A percentile compares a stretch with the other conserved stretches of the same genome.
Evolutionary conservation across 2,888 invertebrate genomes (phyloP).

Genomic region (Drosophila infuscata): DNA sequence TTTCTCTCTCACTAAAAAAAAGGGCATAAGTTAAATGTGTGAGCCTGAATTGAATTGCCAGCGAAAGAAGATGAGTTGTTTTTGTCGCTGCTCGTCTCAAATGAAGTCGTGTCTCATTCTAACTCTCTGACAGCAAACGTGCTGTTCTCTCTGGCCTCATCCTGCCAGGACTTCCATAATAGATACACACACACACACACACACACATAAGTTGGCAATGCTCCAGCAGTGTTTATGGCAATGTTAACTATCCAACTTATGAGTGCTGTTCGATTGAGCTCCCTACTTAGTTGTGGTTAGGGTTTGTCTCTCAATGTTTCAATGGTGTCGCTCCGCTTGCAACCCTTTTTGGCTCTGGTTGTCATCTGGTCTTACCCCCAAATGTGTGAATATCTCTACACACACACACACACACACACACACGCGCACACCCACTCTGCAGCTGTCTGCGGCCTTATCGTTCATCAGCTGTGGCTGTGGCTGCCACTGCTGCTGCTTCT

Average conservation of each 20-base stretch:
- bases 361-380: constrained; percentile 56
- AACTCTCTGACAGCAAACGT: neutral
- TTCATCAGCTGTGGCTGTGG: constrained; percentile 69
- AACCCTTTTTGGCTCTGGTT: constrained; percentile 60
- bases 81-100: neutral
- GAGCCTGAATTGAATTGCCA: neutral
- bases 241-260: constrained; percentile 58
- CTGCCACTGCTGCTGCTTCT: constrained; percentile 27
- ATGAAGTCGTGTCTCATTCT: neutral
- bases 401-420: constrained; percentile 40
- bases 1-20: neutral
- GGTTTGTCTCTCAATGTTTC: constrained; percentile 2
- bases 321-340: constrained; percentile 31
- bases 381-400: constrained; percentile 37
- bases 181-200: neutral
- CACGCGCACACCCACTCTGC: constrained; percentile 51
- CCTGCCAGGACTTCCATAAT: neutral
- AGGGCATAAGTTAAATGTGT: neutral
- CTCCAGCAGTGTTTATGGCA: constrained; percentile 43
- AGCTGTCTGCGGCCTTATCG: constrained; percentile 75
- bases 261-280: constrained; percentile 49
- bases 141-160: neutral
- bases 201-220: constrained; percentile 21
- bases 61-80: neutral
- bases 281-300: constrained; percentile 18